Percentiles rank a stretch among this genome's conserved stretches.
These are phyloP conservation scores for Caenorhabditis remanei DNA, from an alignment of 1,140 invertebrate genomes.

Conservation along the genomic window DNA sequence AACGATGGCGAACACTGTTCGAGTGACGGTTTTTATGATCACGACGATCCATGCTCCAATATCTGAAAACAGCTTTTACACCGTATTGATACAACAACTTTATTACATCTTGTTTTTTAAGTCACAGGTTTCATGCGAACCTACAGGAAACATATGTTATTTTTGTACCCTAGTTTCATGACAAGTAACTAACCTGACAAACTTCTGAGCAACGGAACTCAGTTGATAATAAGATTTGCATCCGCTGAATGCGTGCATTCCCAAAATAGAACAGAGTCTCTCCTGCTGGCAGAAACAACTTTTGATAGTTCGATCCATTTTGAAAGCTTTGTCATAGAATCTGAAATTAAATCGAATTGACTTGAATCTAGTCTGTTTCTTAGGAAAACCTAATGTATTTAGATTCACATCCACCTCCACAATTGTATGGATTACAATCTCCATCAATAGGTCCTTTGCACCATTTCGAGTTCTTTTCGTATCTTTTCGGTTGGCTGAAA, in stretches of 20 bases:
- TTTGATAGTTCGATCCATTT: constrained; percentile 52
- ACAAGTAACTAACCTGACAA: constrained; percentile 20
- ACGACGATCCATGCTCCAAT: constrained; percentile 50
- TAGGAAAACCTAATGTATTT: constrained; percentile 40
- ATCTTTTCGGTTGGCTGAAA: constrained; percentile 36
- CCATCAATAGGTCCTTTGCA: constrained; percentile 40
- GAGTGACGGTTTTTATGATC: constrained; percentile 51
- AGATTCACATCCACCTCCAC: constrained; percentile 48
- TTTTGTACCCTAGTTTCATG: not conserved
- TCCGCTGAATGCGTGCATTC: constrained; percentile 49
- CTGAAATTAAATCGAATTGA: constrained; percentile 13
- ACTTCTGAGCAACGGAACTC: constrained; percentile 48
- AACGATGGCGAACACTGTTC: constrained; percentile 41
- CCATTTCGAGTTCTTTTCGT: constrained; percentile 32
- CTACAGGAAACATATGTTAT: no score
- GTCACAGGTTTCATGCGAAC: no score
- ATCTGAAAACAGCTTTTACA: not conserved
- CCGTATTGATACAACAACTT: no score
- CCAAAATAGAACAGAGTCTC: constrained; percentile 49
- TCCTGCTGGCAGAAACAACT: constrained; percentile 56
- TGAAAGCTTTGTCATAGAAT: constrained; percentile 47
- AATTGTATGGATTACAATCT: constrained; percentile 55
- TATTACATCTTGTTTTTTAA: no score
- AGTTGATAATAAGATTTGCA: constrained; percentile 54
- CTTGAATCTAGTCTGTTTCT: not conserved